phyloP scores from a whole-genome alignment of 2,113 vertebrate species.

The Elachura formosa region DNA sequence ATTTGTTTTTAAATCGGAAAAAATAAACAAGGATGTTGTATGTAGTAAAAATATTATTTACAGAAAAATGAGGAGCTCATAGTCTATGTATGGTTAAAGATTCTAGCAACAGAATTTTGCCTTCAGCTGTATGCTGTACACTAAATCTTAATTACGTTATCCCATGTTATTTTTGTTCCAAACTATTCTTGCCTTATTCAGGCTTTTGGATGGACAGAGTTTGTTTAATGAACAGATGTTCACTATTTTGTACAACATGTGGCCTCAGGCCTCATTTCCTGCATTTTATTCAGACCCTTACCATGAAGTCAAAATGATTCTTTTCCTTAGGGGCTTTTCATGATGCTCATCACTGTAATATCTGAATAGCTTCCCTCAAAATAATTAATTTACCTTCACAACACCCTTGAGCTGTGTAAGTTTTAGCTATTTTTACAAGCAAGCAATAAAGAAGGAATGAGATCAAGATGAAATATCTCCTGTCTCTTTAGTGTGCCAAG shows the following conservation, averaged over 20 bases:
- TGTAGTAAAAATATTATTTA: not conserved
- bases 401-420: constrained; percentile 14
- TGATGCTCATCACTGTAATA: not conserved
- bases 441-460: not conserved
- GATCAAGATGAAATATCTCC: not conserved
- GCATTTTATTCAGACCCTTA: not conserved
- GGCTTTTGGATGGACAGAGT: not conserved
- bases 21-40: not conserved
- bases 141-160: constrained; percentile 5
- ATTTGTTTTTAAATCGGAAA: not conserved
- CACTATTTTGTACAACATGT: not conserved
- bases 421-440: not conserved
- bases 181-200: not conserved
- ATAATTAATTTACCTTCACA: constrained; percentile 39
- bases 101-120: not conserved
- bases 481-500: not conserved
- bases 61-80: not conserved
- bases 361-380: constrained; percentile 1
- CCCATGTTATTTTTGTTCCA: not conserved
- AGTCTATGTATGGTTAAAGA: not conserved
- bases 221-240: constrained; percentile 52
- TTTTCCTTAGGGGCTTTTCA: not conserved
- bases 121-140: not conserved
- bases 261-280: constrained; percentile 5
- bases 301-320: constrained; percentile 1